phyloP scores from a whole-genome alignment of 2,888 invertebrate genomes.

The Syrphus vitripennis region DNA sequence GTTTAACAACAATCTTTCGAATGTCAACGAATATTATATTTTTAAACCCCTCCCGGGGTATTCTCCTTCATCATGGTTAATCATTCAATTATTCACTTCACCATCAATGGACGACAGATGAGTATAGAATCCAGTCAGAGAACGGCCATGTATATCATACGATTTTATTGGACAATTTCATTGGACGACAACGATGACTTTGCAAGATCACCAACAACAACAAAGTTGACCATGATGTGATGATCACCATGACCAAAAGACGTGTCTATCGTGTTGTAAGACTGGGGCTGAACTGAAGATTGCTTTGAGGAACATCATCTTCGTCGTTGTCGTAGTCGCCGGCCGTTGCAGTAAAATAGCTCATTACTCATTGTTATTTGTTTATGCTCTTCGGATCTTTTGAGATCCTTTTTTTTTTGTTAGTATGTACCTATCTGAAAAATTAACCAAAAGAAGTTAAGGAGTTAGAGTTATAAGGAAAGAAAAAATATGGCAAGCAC shows the following conservation, averaged over 20 bases:
- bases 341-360: slow-evolving; percentile 46
- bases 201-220: background rate
- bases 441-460: slow-evolving; percentile 31
- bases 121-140: slow-evolving; percentile 58
- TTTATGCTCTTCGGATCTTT: slow-evolving; percentile 59
- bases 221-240: background rate
- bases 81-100: slow-evolving; percentile 70
- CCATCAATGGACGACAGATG: slow-evolving; percentile 71
- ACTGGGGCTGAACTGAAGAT: background rate
- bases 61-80: slow-evolving; percentile 39
- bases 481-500: slow-evolving; percentile 32
- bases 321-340: background rate
- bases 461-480: background rate
- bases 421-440: too few relatives aligned
- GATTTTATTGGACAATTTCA: slow-evolving; percentile 70
- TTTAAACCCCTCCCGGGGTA: slow-evolving; percentile 24
- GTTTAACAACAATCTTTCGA: slow-evolving; percentile 51
- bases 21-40: slow-evolving; percentile 8
- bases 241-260: slow-evolving; percentile 29
- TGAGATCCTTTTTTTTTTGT: slow-evolving; percentile 31
- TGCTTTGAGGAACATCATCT: slow-evolving; percentile 49
- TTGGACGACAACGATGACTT: slow-evolving; percentile 1
- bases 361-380: slow-evolving; percentile 71
- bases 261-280: background rate
- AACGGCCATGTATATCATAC: slow-evolving; percentile 60